phyloP scores from a whole-genome alignment of 2,113 vertebrate genomes.

The Abramis brama region DNA sequence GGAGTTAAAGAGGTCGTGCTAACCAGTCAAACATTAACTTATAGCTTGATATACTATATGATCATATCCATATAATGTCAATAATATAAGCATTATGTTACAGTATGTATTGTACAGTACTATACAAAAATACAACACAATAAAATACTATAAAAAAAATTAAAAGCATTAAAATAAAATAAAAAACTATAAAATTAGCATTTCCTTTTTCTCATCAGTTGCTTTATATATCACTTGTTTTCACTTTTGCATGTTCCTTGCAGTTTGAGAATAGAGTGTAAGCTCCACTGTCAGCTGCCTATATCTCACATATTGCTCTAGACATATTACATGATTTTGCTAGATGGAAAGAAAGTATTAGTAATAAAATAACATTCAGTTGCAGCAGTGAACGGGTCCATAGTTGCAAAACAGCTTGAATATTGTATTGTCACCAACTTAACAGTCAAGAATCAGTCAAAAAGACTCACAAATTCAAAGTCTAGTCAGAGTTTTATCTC shows the following conservation, averaged over 20 bases:
- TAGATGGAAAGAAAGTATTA: background rate
- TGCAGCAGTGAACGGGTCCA: background rate
- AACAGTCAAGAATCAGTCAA: too few species aligned
- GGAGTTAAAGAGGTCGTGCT: background rate
- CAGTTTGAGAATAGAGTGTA: background rate
- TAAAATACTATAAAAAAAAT: too few species aligned
- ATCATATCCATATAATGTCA: background rate
- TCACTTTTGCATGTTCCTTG: background rate
- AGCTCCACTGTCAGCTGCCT: background rate
- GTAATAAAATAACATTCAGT: background rate
- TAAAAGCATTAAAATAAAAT: too few species aligned
- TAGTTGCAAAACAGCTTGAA: background rate
- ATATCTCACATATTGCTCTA: background rate
- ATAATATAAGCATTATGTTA: background rate
- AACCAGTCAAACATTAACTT: background rate
- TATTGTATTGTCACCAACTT: background rate
- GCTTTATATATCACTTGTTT: background rate
- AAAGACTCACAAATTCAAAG: background rate
- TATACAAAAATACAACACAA: too few species aligned
- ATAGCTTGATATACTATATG: background rate
- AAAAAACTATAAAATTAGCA: background rate
- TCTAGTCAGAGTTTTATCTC: slow-evolving; percentile 4
- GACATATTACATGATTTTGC: background rate
- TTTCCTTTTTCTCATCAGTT: background rate
- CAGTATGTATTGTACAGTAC: too few species aligned